Conservation (phyloP, 2,113 vertebrate genomes). For the Coptodon rendalli region DNA sequence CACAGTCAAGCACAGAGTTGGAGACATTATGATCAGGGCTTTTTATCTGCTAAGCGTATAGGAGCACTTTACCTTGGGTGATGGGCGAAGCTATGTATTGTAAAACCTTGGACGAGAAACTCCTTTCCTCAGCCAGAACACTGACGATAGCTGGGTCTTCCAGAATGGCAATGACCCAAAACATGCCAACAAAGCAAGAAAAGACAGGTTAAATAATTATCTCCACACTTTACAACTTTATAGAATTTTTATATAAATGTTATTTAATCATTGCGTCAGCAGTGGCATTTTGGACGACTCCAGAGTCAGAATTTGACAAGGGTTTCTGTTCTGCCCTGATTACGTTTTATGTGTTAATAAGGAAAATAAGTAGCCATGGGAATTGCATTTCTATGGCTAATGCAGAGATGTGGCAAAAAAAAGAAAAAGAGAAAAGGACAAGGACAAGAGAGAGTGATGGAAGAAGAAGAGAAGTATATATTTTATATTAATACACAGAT, state of each 20-base stretch:
- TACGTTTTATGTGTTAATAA: rapidly evolving
- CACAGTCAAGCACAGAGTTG: neutral
- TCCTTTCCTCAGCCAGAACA: neutral
- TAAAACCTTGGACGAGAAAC: neutral
- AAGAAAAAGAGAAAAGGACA: neutral
- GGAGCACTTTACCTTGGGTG: neutral
- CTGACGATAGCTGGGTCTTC: neutral
- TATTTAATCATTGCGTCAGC: neutral
- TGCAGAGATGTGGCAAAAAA: neutral
- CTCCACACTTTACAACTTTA: neutral
- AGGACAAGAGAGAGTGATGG: neutral
- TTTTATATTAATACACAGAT: neutral
- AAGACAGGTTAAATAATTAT: rapidly evolving
- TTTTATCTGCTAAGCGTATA: neutral
- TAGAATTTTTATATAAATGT: neutral
- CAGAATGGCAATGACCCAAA: neutral
- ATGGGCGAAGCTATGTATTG: neutral
- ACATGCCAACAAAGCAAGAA: rapidly evolving
- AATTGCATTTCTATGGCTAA: neutral
- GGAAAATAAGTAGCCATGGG: neutral
- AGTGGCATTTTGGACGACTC: neutral
- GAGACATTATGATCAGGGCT: neutral
- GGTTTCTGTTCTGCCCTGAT: neutral
- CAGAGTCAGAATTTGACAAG: neutral
- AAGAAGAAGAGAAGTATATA: neutral